phyloP scores from a whole-genome alignment of 2,113 vertebrate species.

The Poeciliopsis prolifica region DNA sequence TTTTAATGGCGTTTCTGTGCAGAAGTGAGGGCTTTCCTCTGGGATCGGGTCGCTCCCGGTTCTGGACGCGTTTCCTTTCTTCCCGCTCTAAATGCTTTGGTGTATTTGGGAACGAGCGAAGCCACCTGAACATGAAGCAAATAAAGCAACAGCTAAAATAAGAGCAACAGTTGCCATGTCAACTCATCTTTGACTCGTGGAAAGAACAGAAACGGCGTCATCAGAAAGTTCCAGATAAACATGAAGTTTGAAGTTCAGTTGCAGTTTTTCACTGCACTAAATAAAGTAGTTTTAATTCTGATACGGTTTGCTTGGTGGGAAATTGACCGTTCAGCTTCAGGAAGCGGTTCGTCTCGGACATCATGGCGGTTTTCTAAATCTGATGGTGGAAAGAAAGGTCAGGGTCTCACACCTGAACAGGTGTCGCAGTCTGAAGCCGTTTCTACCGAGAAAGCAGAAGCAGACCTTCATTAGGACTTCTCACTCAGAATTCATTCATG shows the following conservation, averaged over 20 bases:
- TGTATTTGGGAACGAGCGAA: not conserved
- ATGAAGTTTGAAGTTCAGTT: no score
- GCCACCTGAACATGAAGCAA: not conserved
- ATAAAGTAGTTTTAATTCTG: no score
- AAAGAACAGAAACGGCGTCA: not conserved
- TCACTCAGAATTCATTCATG: no score
- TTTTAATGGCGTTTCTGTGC: conserved; percentile 65
- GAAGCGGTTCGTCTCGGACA: not conserved
- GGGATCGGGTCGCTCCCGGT: conserved; percentile 7
- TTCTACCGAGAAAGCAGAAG: no score
- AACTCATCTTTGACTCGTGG: not conserved
- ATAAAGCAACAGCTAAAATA: not conserved
- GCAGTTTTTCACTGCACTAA: no score
- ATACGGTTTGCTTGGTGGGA: no score
- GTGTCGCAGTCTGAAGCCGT: not conserved
- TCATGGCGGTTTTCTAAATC: not conserved
- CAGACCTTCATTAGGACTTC: no score
- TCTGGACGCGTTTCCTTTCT: conserved; percentile 5
- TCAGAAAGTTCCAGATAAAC: no score
- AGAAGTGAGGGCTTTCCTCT: conserved; percentile 61
- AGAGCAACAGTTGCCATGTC: not conserved
- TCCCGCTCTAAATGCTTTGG: not conserved
- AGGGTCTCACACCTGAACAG: not conserved
- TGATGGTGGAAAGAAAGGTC: not conserved
- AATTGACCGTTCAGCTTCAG: no score